Evolutionary conservation across 2,113 vertebrate species (phyloP).

Genomic region (Mastomys natalensis): DNA sequence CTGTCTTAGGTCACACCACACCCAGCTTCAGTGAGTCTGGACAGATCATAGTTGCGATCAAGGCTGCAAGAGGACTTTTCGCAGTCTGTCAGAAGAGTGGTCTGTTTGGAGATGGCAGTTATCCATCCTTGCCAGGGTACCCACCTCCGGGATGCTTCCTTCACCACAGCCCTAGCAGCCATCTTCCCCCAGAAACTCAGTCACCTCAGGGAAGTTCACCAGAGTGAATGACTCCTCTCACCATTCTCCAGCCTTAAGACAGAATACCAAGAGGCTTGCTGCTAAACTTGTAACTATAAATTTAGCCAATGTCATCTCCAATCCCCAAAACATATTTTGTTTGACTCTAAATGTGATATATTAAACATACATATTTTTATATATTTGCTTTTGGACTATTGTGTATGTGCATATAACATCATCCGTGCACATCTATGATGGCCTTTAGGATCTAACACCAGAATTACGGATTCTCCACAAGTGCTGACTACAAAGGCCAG

Average conservation of each 20-base stretch:
- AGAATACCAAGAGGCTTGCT: neutral
- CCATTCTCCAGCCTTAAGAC: neutral
- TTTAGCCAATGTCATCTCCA: neutral
- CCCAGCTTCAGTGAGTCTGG: neutral
- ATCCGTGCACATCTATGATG: neutral
- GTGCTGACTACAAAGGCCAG: neutral
- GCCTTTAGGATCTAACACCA: neutral
- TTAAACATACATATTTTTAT: neutral
- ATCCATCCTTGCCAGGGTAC: neutral
- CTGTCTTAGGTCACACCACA: neutral
- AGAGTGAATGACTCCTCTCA: neutral
- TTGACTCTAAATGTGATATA: slow-evolving; percentile 27
- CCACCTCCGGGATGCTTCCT: neutral
- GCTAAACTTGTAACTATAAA: neutral
- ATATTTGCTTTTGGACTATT: neutral
- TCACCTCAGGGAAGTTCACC: neutral
- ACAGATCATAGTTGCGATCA: neutral
- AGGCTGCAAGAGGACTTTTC: neutral
- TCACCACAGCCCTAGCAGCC: neutral
- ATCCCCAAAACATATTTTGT: neutral
- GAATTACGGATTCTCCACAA: slow-evolving; percentile 16
- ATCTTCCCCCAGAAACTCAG: neutral
- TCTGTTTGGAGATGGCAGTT: neutral
- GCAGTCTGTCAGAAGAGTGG: neutral
- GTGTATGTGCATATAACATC: neutral